Conservation (phyloP, 2,797 vertebrate genomes). For the Bradypodion pumilum region DNA sequence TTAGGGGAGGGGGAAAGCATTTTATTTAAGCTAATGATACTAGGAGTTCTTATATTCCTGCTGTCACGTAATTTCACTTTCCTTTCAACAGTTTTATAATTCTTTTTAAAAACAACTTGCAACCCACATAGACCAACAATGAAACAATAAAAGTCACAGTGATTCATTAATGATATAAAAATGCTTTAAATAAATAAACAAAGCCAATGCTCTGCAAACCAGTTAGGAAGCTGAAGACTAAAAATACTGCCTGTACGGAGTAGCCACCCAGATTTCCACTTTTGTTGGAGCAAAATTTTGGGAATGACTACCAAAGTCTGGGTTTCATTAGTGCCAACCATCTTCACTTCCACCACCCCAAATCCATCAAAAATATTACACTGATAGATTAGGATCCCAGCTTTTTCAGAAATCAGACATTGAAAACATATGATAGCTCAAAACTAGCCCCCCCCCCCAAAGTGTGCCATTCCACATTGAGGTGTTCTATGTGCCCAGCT, state of each 20-base stretch:
- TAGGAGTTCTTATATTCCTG: not conserved
- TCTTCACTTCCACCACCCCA: not conserved
- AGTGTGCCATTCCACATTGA: not conserved
- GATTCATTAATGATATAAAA: not conserved
- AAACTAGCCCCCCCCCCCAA: conserved; percentile 17
- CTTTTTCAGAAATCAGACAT: not conserved
- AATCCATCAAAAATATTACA: not conserved
- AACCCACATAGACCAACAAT: not conserved
- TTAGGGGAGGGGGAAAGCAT: not conserved
- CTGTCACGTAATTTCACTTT: not conserved
- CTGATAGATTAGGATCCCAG: not conserved
- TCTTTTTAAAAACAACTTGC: not conserved
- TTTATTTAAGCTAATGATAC: not conserved
- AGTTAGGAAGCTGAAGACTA: not conserved
- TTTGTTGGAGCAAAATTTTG: not conserved
- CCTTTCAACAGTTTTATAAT: not conserved
- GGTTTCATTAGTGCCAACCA: too few relatives aligned
- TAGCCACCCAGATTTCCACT: not conserved
- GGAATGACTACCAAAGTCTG: not conserved
- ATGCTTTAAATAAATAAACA: not conserved
- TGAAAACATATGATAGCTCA: not conserved
- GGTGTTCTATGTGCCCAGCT: not conserved
- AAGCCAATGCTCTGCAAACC: not conserved
- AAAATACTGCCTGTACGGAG: not conserved
- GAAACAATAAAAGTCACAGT: not conserved